Conservation (phyloP, 2,113 vertebrate genomes). For the Pardalotus punctatus region DNA sequence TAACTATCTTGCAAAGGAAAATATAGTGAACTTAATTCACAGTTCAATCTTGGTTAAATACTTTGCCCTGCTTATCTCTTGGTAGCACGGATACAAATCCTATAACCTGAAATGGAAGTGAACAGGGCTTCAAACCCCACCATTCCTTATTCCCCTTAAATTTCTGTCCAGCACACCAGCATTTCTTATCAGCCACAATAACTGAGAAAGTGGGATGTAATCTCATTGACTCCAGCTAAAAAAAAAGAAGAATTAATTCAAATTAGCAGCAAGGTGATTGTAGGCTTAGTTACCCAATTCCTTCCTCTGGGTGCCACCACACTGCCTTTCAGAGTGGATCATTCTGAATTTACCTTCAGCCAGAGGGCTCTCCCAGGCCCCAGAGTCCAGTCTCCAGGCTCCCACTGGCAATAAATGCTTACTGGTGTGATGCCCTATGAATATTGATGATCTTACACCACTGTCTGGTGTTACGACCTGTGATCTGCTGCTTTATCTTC, state of each 20-base stretch:
- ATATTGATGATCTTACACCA: not conserved
- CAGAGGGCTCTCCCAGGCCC: not conserved
- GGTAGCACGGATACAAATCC: not conserved
- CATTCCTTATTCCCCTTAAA: not conserved
- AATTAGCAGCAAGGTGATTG: not conserved
- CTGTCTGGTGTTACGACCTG: not conserved
- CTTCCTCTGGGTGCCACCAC: not conserved
- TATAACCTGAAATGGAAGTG: not conserved
- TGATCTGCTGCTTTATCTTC: not conserved
- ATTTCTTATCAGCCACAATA: not conserved
- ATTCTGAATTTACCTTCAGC: not conserved
- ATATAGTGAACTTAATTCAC: not conserved
- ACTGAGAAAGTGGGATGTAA: not conserved
- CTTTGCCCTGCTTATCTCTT: not conserved
- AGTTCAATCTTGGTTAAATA: not conserved
- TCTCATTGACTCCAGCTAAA: not conserved
- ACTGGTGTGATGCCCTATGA: rapidly evolving
- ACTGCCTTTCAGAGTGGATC: not conserved
- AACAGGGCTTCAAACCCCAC: not conserved
- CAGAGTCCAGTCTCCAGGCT: not conserved
- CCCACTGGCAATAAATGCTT: not conserved
- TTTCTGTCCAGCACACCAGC: not conserved
- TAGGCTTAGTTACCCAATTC: not conserved
- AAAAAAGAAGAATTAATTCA: not conserved
- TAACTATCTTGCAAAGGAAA: not conserved